Evolutionary conservation across 2,888 invertebrate species (phyloP), one percentile per base, ranked within the genome.

Genomic region (Macrosoma leucophasiata): DNA sequence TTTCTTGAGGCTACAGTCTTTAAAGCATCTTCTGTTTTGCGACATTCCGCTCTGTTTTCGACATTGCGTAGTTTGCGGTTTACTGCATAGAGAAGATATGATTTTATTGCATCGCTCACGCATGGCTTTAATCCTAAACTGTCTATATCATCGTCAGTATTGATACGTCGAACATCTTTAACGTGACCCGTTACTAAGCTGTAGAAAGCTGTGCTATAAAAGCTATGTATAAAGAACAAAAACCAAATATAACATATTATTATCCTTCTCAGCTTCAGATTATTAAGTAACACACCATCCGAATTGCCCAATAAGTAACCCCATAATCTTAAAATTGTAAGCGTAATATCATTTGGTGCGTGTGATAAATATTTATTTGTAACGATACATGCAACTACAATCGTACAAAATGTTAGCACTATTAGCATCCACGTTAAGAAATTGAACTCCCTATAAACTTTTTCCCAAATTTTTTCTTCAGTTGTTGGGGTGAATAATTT

Each of bases 141-240:
- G 10, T 47, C 35, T 10, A 69, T n/a, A n/a, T n/a, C 41, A 27
- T 61, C 46, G 2, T 54, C 52, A 0, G 45, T 36, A 14, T 48
- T 48, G 20, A 61, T 33, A 4, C 41, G 49, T 14, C 23, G 11
- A 15, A 39, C 48, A 8, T 56, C 46, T 19, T 54, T 52, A 2
- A 54, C 50, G 9, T 61, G 57, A 8, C 57, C 49, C n/a, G 70
- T 58, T 17, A 69, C 47, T 21, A 73, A 55, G 43, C 69, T 67
- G 33, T 58, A 65, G 13, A 73, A 43, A 8, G 63, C 59, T 3
- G 71, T 69, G 22, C 58, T 63, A 33, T 70, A 74, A 40, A 74
- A 72, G 31, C 47, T 67, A 6, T 43, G 49, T 5, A 71, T 58
- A 26, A 56, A 66, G 33, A 63, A 70, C 24, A 69, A 57, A 20